A percentile compares a stretch with the other conserved stretches of the same genome.
These are phyloP conservation scores for Drosophila meridionalis DNA, from an alignment of 2,888 invertebrate genomes.

Conservation along the genomic window DNA sequence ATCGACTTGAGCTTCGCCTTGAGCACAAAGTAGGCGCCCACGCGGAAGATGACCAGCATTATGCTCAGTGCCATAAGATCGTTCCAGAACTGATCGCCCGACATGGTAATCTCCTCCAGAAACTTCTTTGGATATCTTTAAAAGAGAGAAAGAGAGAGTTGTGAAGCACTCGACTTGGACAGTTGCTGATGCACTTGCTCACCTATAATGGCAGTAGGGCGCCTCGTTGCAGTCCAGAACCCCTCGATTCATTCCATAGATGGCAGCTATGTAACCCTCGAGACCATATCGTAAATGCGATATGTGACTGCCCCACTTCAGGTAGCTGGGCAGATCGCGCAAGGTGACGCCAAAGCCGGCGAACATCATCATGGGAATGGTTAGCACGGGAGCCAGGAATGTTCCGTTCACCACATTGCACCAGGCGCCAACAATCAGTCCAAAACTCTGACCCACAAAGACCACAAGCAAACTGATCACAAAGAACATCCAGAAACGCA, in stretches of 20 bases:
- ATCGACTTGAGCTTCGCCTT: conserved; percentile 89
- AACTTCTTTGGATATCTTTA: conserved; percentile 91
- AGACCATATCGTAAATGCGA: conserved; percentile 96
- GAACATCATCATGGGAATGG: conserved; percentile 98
- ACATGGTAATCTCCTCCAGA: conserved; percentile 92
- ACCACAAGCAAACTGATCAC: conserved; percentile 92
- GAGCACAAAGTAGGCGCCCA: conserved; percentile 90
- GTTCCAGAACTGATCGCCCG: conserved; percentile 92
- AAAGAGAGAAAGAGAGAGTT: not conserved
- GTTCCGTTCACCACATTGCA: conserved; percentile 96
- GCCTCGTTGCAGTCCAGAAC: conserved; percentile 91
- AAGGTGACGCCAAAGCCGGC: conserved; percentile 97
- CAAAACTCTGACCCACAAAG: conserved; percentile 96
- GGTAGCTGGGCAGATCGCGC: conserved; percentile 92
- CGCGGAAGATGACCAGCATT: conserved; percentile 89
- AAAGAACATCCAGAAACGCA: conserved; percentile 94
- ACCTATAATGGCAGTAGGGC: conserved; percentile 92
- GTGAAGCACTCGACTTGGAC: not conserved
- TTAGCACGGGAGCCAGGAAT: conserved; percentile 95
- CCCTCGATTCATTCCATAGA: conserved; percentile 92
- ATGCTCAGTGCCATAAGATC: conserved; percentile 90
- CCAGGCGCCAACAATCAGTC: conserved; percentile 95
- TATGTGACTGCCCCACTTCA: conserved; percentile 96
- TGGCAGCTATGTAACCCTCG: conserved; percentile 93
- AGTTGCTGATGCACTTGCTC: not conserved